These are phyloP conservation scores for Megalonaias nervosa DNA, from an alignment of 1,140 invertebrate species.

Conservation along the genomic window DNA sequence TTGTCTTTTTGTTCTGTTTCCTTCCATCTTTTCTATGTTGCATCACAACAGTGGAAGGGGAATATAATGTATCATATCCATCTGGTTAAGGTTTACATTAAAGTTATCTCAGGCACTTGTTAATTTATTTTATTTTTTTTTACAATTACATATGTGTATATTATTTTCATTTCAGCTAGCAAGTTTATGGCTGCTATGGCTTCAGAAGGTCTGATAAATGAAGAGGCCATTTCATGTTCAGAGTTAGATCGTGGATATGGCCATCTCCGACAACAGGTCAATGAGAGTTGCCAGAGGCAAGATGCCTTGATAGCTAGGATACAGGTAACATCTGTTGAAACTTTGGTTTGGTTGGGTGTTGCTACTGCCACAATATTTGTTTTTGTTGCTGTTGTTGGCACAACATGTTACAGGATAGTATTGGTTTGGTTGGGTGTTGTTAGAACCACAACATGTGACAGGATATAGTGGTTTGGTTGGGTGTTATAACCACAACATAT, in stretches of 20 bases:
- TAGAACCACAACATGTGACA: too few species aligned
- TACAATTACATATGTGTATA: constrained; percentile 64
- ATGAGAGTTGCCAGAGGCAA: constrained; percentile 84
- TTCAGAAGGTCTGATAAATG: constrained; percentile 90
- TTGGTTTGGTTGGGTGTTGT: too few species aligned
- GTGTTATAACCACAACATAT: too few species aligned
- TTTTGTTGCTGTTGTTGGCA: too few species aligned
- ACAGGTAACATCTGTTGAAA: constrained; percentile 72
- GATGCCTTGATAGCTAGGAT: constrained; percentile 85
- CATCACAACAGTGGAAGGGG: not conserved
- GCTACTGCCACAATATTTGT: too few species aligned
- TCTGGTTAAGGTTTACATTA: not conserved
- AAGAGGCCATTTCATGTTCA: constrained; percentile 84
- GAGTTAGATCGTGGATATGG: constrained; percentile 86
- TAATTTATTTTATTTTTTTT: not conserved
- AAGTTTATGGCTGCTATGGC: constrained; percentile 86
- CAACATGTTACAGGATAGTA: too few species aligned
- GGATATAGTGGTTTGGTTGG: too few species aligned
- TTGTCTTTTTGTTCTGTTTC: not conserved
- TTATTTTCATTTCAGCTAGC: constrained; percentile 73
- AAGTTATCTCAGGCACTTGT: not conserved
- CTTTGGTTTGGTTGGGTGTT: too few species aligned
- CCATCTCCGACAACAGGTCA: constrained; percentile 84
- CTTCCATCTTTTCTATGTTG: not conserved
- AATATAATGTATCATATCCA: not conserved